A percentile compares a stretch with the other conserved stretches of the same genome.
Conservation (phyloP, 2,888 invertebrate genomes). For the Drosophila setosimentum region DNA sequence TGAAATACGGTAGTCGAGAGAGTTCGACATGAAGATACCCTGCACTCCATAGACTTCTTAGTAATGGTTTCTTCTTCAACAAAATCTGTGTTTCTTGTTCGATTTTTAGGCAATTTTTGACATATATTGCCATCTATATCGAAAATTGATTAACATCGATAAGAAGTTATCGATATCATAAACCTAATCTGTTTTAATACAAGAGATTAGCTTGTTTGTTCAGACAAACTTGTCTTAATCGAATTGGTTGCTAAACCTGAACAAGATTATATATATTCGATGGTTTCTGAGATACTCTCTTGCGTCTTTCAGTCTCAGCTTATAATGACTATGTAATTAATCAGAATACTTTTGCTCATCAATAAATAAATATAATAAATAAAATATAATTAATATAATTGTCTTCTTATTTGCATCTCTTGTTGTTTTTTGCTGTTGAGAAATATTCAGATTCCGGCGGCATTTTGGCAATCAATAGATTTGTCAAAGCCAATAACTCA, state of each 20-base stretch:
- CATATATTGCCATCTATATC: too few species aligned
- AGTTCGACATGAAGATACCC: background rate
- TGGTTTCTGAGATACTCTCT: background rate
- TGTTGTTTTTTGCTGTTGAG: background rate
- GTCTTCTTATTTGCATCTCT: background rate
- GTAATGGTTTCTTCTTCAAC: fast-evolving
- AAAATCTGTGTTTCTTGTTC: background rate
- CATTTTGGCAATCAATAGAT: constrained; percentile 17
- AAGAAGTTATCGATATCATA: background rate
- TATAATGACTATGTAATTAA: background rate
- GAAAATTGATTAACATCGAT: background rate
- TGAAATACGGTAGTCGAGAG: background rate
- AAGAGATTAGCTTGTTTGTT: background rate
- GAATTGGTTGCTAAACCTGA: background rate
- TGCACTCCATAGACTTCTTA: background rate
- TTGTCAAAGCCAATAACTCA: background rate
- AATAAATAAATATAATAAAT: too few species aligned
- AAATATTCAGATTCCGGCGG: background rate
- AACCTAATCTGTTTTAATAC: fast-evolving
- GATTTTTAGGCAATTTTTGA: too few species aligned
- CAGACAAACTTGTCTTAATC: background rate
- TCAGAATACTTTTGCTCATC: background rate
- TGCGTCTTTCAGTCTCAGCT: background rate
- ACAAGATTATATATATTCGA: background rate
- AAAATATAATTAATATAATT: too few species aligned